A percentile compares a stretch with the other conserved stretches of the same genome.
Conservation (phyloP, 2,888 invertebrate species). For the Apamea crenata region DNA sequence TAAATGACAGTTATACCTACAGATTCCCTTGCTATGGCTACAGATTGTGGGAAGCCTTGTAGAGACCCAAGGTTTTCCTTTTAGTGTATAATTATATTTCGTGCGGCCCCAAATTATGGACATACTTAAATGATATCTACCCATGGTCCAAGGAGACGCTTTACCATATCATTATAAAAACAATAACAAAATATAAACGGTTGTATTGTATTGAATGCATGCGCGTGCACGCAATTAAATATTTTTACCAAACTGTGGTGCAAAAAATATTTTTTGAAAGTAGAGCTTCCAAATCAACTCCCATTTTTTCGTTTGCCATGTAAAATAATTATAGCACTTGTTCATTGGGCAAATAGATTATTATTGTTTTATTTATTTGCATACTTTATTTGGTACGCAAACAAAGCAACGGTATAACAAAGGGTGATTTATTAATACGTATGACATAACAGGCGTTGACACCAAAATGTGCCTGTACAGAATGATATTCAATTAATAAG, state of each 20-base stretch:
- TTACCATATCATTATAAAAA: background rate
- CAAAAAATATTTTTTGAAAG: background rate
- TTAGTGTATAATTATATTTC: conserved; percentile 30
- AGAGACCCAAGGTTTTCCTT: conserved; percentile 33
- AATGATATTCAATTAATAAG: conserved; percentile 42
- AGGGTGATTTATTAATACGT: conserved; percentile 50
- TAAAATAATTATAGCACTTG: conserved; percentile 11
- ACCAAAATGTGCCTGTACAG: conserved; percentile 14
- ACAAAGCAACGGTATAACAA: conserved; percentile 50
- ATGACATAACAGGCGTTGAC: conserved; percentile 22
- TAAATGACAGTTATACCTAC: background rate
- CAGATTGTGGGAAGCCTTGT: conserved; percentile 11
- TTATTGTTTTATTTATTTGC: conserved; percentile 26
- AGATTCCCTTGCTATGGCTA: background rate
- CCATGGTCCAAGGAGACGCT: background rate
- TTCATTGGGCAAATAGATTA: conserved; percentile 12
- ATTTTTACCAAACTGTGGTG: background rate
- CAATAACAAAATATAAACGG: background rate
- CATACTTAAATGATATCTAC: background rate
- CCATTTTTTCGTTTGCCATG: background rate
- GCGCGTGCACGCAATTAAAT: background rate
- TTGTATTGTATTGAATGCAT: conserved; percentile 1
- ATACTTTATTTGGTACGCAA: conserved; percentile 38
- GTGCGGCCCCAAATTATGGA: background rate
- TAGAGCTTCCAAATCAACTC: background rate